Evolutionary conservation across 2,113 vertebrate genomes (phyloP).

Genomic region (Chinchilla lanigera): DNA sequence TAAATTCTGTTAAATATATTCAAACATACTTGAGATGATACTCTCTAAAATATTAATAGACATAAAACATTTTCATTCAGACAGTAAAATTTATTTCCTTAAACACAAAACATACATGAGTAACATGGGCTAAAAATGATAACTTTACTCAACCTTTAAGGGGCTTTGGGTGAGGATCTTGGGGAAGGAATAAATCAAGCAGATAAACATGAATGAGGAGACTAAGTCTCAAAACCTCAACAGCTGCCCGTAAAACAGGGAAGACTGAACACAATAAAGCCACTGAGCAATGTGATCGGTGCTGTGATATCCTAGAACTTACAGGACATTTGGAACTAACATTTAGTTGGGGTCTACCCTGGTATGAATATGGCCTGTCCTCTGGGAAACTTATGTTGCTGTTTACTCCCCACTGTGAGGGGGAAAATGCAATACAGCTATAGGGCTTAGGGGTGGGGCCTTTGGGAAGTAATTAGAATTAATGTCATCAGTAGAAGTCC

Average conservation of each 20-base stretch:
- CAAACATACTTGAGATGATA: constrained; percentile 16
- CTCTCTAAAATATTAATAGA: constrained; percentile 47
- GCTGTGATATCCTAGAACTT: neutral
- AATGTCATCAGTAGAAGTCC: neutral
- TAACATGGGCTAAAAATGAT: neutral
- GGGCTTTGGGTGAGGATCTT: neutral
- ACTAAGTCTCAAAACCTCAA: constrained; percentile 25
- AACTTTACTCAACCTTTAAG: constrained; percentile 17
- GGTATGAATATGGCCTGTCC: neutral
- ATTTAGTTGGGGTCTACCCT: neutral
- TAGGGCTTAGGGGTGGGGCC: neutral
- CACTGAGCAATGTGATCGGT: neutral
- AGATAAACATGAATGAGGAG: neutral
- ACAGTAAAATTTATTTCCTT: constrained; percentile 45
- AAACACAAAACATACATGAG: neutral
- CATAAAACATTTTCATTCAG: constrained; percentile 44
- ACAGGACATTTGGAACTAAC: neutral
- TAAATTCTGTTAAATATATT: neutral
- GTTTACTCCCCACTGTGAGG: neutral
- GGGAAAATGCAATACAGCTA: neutral
- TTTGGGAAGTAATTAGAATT: neutral
- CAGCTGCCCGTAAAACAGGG: neutral
- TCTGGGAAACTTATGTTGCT: neutral
- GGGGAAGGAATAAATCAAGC: neutral
- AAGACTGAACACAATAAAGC: neutral